Percentiles rank a stretch among this genome's conserved stretches.
Evolutionary conservation across 2,888 invertebrate species (phyloP).

Genomic region (Choristoneura rosaceana): DNA sequence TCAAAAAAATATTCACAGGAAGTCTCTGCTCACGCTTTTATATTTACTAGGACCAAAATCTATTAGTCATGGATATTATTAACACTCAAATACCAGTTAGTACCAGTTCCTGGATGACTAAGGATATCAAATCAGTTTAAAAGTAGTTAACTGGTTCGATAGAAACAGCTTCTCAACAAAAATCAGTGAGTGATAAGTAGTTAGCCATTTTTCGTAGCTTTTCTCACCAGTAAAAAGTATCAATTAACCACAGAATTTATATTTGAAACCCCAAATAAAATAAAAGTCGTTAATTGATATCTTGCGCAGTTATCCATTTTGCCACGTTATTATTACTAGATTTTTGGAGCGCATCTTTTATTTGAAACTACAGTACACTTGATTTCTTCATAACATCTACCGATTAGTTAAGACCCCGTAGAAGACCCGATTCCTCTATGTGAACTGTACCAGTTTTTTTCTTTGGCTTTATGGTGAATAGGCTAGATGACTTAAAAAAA

Average conservation of each 20-base stretch:
- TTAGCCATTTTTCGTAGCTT: conserved; percentile 4
- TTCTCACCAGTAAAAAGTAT: not conserved
- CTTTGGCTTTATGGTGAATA: not conserved
- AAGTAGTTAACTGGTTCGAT: not conserved
- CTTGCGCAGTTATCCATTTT: not conserved
- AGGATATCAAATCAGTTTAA: not conserved
- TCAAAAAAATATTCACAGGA: no score
- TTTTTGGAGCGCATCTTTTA: no score
- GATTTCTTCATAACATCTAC: no score
- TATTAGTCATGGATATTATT: not conserved
- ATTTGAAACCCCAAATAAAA: not conserved
- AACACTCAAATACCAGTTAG: not conserved
- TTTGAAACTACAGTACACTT: no score
- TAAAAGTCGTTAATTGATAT: not conserved
- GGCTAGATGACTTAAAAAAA: no score
- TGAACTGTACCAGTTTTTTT: not conserved
- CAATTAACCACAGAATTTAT: not conserved
- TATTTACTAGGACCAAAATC: no score
- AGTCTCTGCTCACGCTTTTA: no score
- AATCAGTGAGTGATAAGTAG: not conserved
- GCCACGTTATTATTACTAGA: no score
- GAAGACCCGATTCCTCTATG: not conserved
- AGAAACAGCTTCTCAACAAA: not conserved
- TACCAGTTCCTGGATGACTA: not conserved
- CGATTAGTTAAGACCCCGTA: no score